A percentile compares a stretch with the other conserved stretches of the same genome.
Evolutionary conservation across 2,797 vertebrate species (phyloP).

Genomic region (Bradypodion ventrale): DNA sequence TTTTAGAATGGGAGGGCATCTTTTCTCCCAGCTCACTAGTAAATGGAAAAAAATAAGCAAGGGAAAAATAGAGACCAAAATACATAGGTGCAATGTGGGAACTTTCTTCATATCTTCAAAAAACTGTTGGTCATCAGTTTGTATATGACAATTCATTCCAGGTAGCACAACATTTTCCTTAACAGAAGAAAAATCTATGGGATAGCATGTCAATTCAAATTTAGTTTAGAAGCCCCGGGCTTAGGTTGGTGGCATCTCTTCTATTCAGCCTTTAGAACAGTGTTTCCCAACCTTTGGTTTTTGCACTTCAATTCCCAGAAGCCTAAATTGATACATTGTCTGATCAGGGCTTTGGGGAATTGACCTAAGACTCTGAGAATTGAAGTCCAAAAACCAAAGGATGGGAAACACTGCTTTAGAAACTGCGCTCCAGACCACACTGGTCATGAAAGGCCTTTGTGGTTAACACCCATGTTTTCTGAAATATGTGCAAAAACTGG

Average conservation of each 20-base stretch:
- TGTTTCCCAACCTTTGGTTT: too few species aligned
- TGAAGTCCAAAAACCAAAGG: too few species aligned
- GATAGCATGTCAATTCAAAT: neutral
- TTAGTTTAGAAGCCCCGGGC: neutral
- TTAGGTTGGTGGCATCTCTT: neutral
- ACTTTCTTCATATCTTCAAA: neutral
- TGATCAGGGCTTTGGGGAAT: too few species aligned
- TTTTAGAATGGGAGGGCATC: neutral
- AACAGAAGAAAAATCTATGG: neutral
- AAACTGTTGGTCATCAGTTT: neutral
- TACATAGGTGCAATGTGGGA: neutral
- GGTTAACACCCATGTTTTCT: too few species aligned
- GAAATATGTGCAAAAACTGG: too few species aligned
- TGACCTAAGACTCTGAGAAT: too few species aligned
- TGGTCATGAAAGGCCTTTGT: too few species aligned
- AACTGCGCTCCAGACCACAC: too few species aligned
- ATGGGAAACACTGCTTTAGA: too few species aligned
- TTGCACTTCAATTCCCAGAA: too few species aligned
- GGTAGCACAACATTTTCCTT: neutral
- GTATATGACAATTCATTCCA: neutral
- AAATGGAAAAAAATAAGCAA: neutral
- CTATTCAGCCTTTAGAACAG: too few species aligned
- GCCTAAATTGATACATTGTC: too few species aligned
- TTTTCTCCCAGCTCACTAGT: neutral
- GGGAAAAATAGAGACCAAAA: neutral